Conservation (phyloP, 2,113 vertebrate species). For the Dicrurus megarhynchus region DNA sequence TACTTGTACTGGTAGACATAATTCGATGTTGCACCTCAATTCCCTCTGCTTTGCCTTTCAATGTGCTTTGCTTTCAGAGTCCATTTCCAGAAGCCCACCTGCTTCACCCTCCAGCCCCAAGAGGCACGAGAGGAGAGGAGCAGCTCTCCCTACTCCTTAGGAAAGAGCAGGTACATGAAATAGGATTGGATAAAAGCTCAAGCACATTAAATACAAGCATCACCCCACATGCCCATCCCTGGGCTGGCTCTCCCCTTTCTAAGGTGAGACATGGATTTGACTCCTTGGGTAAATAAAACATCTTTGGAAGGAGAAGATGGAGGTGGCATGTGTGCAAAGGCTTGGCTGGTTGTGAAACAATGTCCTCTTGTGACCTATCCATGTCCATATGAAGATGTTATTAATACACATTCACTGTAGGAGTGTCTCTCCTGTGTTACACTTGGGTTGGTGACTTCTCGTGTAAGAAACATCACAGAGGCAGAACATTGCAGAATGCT, state of each 20-base stretch:
- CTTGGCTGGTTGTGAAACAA: background rate
- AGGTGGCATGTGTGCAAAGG: background rate
- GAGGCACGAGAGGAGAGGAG: background rate
- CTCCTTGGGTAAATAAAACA: background rate
- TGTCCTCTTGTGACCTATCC: accelerated
- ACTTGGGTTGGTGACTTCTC: background rate
- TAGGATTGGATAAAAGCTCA: background rate
- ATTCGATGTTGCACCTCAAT: background rate
- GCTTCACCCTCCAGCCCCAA: background rate
- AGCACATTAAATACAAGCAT: background rate
- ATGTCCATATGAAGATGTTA: accelerated
- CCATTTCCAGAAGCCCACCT: background rate
- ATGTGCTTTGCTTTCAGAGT: background rate
- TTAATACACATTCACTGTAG: background rate
- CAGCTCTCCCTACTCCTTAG: background rate
- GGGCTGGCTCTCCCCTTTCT: background rate
- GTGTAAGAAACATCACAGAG: background rate
- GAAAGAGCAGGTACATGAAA: background rate
- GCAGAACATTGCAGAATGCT: background rate
- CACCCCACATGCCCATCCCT: too few relatives aligned
- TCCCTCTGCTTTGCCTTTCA: background rate
- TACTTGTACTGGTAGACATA: accelerated
- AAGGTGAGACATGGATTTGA: accelerated
- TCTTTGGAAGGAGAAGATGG: background rate
- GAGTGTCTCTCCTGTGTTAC: background rate